These are phyloP conservation scores for Odontocerum albicorne DNA, from an alignment of 2,888 invertebrate species.

Conservation along the genomic window DNA sequence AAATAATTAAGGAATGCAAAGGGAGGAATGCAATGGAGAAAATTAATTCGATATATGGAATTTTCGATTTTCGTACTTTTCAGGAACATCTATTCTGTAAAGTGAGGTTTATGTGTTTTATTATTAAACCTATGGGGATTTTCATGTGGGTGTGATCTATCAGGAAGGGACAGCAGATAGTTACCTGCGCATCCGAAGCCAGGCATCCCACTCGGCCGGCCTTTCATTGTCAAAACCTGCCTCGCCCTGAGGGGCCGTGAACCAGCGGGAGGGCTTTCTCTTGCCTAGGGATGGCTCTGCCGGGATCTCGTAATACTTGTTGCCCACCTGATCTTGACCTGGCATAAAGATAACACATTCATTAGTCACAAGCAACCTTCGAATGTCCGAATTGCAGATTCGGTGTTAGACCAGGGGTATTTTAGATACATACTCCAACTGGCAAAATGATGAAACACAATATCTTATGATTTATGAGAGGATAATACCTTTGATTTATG, in stretches of 20 bases:
- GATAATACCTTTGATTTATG: too few relatives aligned
- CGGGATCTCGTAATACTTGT: conserved; percentile 79
- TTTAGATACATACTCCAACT: not conserved
- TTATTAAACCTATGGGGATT: too few relatives aligned
- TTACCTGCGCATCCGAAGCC: conserved; percentile 71
- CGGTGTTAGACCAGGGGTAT: not conserved
- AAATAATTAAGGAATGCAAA: too few relatives aligned
- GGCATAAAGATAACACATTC: conserved; percentile 42
- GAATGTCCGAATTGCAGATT: not conserved
- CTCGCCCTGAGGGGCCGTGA: conserved; percentile 64
- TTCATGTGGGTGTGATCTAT: too few relatives aligned
- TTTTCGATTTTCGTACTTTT: too few relatives aligned
- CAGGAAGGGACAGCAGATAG: not conserved
- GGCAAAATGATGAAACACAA: too few relatives aligned
- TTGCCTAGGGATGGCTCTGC: conserved; percentile 66
- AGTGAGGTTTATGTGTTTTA: too few relatives aligned
- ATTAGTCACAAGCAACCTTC: too few relatives aligned
- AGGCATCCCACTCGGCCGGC: conserved; percentile 87
- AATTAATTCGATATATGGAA: too few relatives aligned
- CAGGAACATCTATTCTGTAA: too few relatives aligned
- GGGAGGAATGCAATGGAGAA: too few relatives aligned
- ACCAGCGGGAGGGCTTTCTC: conserved; percentile 70
- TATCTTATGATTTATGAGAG: too few relatives aligned
- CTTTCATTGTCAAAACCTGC: conserved; percentile 71
- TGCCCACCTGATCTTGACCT: conserved; percentile 81